Evolutionary conservation across 2,888 invertebrate species (phyloP).

Genomic region (Eurytoma californica): DNA sequence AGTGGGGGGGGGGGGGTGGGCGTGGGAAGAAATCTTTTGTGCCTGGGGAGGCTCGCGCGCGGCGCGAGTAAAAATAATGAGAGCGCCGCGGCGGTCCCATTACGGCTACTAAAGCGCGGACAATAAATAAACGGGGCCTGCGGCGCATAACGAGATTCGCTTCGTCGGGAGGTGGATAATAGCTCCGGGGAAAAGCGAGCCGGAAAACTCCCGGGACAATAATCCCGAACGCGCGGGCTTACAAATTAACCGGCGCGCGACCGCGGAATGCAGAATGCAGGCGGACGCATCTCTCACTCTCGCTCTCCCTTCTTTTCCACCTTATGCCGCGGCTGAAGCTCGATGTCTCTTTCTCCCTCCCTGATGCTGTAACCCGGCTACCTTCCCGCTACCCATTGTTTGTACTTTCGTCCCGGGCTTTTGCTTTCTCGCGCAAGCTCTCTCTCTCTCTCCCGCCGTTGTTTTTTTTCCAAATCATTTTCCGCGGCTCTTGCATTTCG

Average conservation of each 20-base stretch:
- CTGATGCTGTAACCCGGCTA: too few species aligned
- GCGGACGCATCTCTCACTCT: constrained; percentile 1
- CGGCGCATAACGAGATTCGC: constrained; percentile 41
- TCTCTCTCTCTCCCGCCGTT: too few species aligned
- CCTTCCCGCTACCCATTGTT: too few species aligned
- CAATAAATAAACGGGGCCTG: constrained; percentile 41
- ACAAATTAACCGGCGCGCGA: constrained; percentile 57
- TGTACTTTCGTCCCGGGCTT: too few species aligned
- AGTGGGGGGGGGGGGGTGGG: too few species aligned
- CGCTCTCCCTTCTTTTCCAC: neutral
- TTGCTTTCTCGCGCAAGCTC: too few species aligned
- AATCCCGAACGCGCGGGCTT: constrained; percentile 59
- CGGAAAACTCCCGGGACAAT: constrained; percentile 61
- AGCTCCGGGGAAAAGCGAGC: constrained; percentile 28
- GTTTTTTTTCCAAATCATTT: too few species aligned
- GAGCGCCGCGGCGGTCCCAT: constrained; percentile 11
- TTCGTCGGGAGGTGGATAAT: constrained; percentile 2
- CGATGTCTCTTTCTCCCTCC: too few species aligned
- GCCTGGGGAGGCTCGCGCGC: neutral
- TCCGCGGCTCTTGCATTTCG: neutral
- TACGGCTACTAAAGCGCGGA: constrained; percentile 34
- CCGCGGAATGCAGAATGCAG: constrained; percentile 55
- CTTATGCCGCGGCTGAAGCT: neutral
- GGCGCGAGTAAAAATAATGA: constrained; percentile 46
- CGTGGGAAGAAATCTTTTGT: constrained; percentile 17